These are phyloP conservation scores for Listronotus oregonensis DNA, from an alignment of 1,140 invertebrate genomes.

Conservation along the genomic window DNA sequence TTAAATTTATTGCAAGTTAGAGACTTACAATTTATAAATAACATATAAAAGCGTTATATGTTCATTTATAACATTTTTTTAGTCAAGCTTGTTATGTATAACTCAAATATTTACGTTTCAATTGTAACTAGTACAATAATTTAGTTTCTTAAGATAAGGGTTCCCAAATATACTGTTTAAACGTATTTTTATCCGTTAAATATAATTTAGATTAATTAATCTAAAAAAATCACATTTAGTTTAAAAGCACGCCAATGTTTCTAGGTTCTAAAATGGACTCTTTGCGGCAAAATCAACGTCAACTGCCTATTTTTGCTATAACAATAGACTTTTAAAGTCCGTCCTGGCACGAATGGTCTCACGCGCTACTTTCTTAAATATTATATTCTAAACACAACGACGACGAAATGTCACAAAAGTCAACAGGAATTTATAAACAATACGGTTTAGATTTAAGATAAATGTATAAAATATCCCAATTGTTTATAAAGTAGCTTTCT, in stretches of 20 bases:
- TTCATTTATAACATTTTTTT: no score
- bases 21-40: no score
- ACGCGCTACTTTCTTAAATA: conserved; percentile 31
- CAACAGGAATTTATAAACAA: conserved; percentile 30
- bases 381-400: conserved; percentile 27
- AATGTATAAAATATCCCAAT: conserved; percentile 21
- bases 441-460: conserved; percentile 23
- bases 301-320: conserved; percentile 13
- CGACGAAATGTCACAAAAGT: conserved; percentile 27
- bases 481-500: conserved; percentile 1
- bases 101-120: no score
- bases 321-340: conserved; percentile 22
- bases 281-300: conserved; percentile 8
- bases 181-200: no score
- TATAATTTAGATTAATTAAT: no score
- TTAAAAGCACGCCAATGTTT: background rate
- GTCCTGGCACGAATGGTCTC: conserved; percentile 16
- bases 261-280: background rate
- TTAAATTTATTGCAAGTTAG: no score
- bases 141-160: no score
- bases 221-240: background rate
- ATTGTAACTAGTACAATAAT: no score
- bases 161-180: no score
- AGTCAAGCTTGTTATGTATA: no score
- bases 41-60: no score